Percentiles rank a stretch among this genome's conserved stretches.
Evolutionary conservation across 2,888 invertebrate species (phyloP).

Genomic region (Microctonus hyperodae): DNA sequence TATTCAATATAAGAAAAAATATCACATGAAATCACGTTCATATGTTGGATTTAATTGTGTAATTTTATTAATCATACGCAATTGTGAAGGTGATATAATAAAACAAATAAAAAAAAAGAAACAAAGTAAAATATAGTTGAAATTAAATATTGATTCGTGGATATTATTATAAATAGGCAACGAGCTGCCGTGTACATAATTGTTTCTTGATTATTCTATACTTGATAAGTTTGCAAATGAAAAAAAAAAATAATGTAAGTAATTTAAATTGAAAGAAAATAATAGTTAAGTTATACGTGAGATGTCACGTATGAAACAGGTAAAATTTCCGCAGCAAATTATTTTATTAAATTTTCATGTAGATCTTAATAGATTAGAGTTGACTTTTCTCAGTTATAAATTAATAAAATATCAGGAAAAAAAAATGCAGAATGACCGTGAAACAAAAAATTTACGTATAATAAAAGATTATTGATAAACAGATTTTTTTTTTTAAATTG

Average conservation of each 20-base stretch:
- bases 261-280: conserved; percentile 1
- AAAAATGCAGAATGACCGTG: too few relatives aligned
- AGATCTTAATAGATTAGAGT: too few relatives aligned
- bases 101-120: background rate
- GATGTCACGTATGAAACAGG: too few relatives aligned
- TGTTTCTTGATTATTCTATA: conserved; percentile 45
- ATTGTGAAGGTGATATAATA: background rate
- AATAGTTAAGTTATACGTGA: background rate
- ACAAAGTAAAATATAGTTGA: background rate
- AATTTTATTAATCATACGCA: background rate
- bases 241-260: conserved; percentile 31
- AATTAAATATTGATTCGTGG: conserved; percentile 21
- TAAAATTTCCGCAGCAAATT: background rate
- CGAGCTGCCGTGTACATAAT: conserved; percentile 51
- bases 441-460: too few relatives aligned
- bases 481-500: background rate
- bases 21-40: background rate
- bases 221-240: conserved; percentile 41
- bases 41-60: background rate
- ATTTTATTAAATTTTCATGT: conserved; percentile 11
- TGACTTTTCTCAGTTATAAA: too few relatives aligned
- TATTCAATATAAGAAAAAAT: too few relatives aligned
- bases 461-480: too few relatives aligned
- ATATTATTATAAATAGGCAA: conserved; percentile 39
- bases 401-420: too few relatives aligned